Evolutionary conservation across 2,888 invertebrate species (phyloP), one percentile per base, ranked within the genome.

Genomic region (Hofmannophila pseudospretella): DNA sequence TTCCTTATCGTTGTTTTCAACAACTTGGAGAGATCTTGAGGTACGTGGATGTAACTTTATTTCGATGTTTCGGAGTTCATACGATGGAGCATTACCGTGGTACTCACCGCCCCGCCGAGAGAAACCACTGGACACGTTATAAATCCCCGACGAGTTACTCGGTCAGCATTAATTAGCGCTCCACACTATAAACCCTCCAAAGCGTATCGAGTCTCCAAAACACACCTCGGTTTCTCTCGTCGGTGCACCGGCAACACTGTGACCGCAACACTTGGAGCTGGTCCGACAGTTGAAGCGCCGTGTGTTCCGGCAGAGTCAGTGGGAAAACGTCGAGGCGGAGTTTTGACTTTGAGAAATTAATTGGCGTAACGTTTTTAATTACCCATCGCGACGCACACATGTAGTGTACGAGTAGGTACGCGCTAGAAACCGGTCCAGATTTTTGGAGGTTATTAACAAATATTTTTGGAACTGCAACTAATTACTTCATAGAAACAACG

Each of bases 341-440:
- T 74, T 76, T 77, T 80, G 78, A 75, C 79, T 82, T 81, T 79
- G 79, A 76, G 61, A 63, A 84, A 71, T 84, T 86, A 85, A 85
- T 85, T 84, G 69, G 70, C 85, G 84, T 76, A 69, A 82, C 84
- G 60, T 62, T 67, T 69, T 77, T 78, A 79, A 79, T 82, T 75
- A 67, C 67, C 47, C 60, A 58, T 59, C 62, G 50, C 53, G 64
- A 59, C 58, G 54, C 52, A n/a, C 55, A 46, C 45, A 41, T 38
- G 37, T 31, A 25, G 7, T 8, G 25, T n/a, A n/a, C 23, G 27
- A 7, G 10, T 11, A 10, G 11, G 27, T 39, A 41, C 32, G 38
- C 13, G 35, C 39, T 36, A 38, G 44, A 41, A 29, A 41, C 33
- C 9, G 2, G 27, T n/a, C 12, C 22, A 20, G 11, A 22, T 11